Evolutionary conservation across 2,113 vertebrate genomes (phyloP).

Genomic region (Circaetus cinerascens): DNA sequence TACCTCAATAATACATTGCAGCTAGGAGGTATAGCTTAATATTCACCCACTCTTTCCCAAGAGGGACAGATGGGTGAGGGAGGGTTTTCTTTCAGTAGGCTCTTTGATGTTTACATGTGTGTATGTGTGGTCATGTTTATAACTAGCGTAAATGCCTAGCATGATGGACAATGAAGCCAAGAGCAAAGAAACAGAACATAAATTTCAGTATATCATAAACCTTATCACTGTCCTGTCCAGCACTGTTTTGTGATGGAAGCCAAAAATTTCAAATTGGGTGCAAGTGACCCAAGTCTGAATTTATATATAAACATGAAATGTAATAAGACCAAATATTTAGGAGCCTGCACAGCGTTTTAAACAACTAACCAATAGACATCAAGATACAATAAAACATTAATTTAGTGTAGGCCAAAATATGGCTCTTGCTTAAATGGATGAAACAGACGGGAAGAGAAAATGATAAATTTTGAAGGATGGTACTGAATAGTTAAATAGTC

Average conservation of each 20-base stretch:
- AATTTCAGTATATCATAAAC: not conserved
- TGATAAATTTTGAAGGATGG: not conserved
- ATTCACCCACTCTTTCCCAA: not conserved
- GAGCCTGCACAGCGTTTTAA: not conserved
- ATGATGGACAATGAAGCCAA: not conserved
- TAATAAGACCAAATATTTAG: constrained; percentile 24
- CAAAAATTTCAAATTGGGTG: constrained; percentile 10
- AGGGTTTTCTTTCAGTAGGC: not conserved
- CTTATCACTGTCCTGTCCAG: not conserved
- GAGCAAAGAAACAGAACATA: not conserved
- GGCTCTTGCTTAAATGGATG: not conserved
- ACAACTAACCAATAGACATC: not conserved
- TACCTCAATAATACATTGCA: not conserved
- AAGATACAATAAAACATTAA: not conserved
- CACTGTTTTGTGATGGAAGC: not conserved
- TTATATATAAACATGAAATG: not conserved
- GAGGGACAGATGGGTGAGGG: not conserved
- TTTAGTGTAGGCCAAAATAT: not conserved
- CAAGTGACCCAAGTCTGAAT: not conserved
- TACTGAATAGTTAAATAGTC: not conserved
- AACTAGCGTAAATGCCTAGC: not conserved
- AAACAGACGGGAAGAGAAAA: not conserved
- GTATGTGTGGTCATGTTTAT: not conserved
- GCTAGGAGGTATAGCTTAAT: not conserved
- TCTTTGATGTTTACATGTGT: not conserved